Base-by-base conservation (phyloP, 2,888 invertebrate species). In the Augiades crinisus region DNA sequence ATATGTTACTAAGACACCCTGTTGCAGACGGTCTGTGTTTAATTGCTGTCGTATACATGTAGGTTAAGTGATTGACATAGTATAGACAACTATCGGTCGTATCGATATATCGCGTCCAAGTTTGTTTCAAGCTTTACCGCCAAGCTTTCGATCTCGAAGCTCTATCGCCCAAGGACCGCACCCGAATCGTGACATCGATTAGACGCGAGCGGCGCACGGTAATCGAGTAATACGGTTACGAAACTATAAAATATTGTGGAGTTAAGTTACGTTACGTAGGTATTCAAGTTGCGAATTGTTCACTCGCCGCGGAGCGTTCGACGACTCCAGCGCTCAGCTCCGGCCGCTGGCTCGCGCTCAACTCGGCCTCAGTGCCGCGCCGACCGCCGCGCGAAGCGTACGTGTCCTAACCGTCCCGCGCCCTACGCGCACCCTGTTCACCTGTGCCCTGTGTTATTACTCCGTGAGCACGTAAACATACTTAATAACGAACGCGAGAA, bases 201-300 rank as follows among this genome's bases (percentile, higher is more conserved):
- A 79, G 77, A 80, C 69, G 72, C 70, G 70, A 81, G 65, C 72
- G 75, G 75, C 73, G 75, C 75, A 70, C 78, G 68, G 78, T 82
- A 84, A 84, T 84, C 81, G 74, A 82, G 78, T 81, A 77, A 81
- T 74, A 77, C 75, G 75, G 75, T 88, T 86, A 84, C 87, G 84
- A 86, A 87, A 88, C 79, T 84, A 83, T 83, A 83, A 83, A 82
- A 81, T 83, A 83, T 83, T 81, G 81, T 80, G 78, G 82, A 81
- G 79, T 84, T 84, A 82, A 83, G 84, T 88, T 86, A 81, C 81
- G 81, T 78, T 77, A 74, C 66, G 72, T 72, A 75, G 75, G 74
- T 50, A 50, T 50, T 50, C 68, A 72, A 77, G 78, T 83, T 81
- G 83, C 81, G 79, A 79, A 78, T 74, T 74, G 75, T 66, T 71